Evolutionary conservation across 2,113 vertebrate genomes (phyloP).

Genomic region (Eleginops maclovinus): DNA sequence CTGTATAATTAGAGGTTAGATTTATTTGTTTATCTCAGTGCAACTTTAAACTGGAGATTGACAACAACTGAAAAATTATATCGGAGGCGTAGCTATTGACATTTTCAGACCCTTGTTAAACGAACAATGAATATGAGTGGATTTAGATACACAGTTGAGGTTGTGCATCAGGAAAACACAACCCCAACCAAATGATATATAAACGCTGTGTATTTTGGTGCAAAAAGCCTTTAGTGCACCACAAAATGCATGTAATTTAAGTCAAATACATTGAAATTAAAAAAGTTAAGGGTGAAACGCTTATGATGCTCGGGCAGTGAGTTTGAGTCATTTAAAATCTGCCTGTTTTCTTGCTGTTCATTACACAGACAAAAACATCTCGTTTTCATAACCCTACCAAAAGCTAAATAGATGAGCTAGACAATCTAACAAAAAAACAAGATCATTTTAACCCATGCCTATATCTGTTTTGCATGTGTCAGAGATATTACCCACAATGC

Average conservation of each 20-base stretch:
- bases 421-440: neutral
- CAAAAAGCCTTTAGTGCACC: neutral
- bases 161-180: neutral
- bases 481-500: conserved; percentile 1
- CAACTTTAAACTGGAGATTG: conserved; percentile 71
- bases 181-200: neutral
- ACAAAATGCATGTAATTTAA: conserved; percentile 6
- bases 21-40: conserved; percentile 72
- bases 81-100: conserved; percentile 17
- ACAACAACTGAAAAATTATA: conserved; percentile 47
- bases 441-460: neutral
- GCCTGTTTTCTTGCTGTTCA: neutral
- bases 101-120: conserved; percentile 38
- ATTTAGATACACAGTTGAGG: conserved; percentile 7
- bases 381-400: neutral
- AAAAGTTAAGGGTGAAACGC: neutral
- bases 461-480: neutral
- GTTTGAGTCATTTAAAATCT: neutral
- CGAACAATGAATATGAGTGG: conserved; percentile 24
- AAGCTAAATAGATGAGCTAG: neutral
- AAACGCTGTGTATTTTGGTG: neutral
- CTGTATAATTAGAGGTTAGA: conserved; percentile 77
- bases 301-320: neutral
- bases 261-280: neutral
- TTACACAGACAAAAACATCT: too few relatives aligned